Percentiles rank a stretch among this genome's conserved stretches.
phyloP scores from a whole-genome alignment of 2,888 invertebrate genomes.

The Operophtera brumata region DNA sequence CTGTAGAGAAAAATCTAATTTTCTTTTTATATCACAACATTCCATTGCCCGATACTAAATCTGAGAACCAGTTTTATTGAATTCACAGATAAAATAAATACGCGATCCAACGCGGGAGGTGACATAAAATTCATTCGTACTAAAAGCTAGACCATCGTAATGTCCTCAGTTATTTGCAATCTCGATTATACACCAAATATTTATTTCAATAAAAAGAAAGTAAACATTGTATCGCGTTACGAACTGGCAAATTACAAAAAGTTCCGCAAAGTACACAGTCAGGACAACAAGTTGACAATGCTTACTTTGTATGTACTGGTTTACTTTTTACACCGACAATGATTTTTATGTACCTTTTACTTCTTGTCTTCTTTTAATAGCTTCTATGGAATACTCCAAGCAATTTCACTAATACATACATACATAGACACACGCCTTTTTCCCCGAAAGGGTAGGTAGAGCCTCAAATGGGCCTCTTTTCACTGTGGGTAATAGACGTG shows the following conservation, averaged over 20 bases:
- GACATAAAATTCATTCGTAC: conserved; percentile 45
- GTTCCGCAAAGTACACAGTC: neutral
- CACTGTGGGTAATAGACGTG: no score
- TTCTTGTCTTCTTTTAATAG: no score
- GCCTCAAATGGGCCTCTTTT: no score
- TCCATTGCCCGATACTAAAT: conserved; percentile 20
- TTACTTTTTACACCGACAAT: neutral
- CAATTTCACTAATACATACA: no score
- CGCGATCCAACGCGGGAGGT: conserved; percentile 23
- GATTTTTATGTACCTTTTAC: no score
- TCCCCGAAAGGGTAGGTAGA: no score
- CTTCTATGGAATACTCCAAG: no score
- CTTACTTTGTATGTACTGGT: no score
- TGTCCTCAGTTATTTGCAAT: conserved; percentile 30
- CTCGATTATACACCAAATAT: conserved; percentile 31
- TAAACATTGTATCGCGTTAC: conserved; percentile 25
- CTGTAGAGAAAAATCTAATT: neutral
- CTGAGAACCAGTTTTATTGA: conserved; percentile 21
- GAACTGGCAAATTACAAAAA: neutral
- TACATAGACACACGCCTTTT: no score
- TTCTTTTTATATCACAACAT: conserved; percentile 7
- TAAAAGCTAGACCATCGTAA: conserved; percentile 37
- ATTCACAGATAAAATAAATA: conserved; percentile 29
- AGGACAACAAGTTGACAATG: neutral
- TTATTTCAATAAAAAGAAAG: conserved; percentile 30